These are phyloP conservation scores for Brachionus paranguensis DNA, from an alignment of 1,140 invertebrate genomes.

Conservation along the genomic window DNA sequence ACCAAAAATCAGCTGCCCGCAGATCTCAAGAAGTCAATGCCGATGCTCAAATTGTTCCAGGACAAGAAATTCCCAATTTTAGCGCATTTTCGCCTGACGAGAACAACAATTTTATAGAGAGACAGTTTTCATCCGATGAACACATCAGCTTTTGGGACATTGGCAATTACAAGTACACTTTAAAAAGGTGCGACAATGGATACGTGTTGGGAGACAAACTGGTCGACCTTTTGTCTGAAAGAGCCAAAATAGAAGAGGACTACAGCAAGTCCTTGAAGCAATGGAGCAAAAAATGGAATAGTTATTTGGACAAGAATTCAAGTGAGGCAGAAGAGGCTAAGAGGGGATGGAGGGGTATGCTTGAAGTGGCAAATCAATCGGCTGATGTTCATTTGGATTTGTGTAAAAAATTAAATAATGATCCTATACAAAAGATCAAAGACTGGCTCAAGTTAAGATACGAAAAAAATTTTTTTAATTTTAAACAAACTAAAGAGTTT, in stretches of 20 bases:
- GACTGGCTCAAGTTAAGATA: constrained; percentile 29
- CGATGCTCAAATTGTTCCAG: neutral
- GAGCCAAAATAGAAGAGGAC: constrained; percentile 85
- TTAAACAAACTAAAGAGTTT: constrained; percentile 39
- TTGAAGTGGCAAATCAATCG: constrained; percentile 80
- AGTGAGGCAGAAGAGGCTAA: constrained; percentile 89
- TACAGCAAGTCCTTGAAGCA: constrained; percentile 84
- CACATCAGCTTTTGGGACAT: constrained; percentile 60
- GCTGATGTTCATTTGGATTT: constrained; percentile 48
- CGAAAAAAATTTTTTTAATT: constrained; percentile 11
- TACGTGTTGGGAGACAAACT: constrained; percentile 53
- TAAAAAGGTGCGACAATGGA: constrained; percentile 88
- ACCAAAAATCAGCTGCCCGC: neutral
- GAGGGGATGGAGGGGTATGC: constrained; percentile 88
- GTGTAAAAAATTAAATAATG: neutral
- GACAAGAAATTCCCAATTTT: neutral
- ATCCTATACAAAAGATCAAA: neutral
- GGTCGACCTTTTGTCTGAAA: constrained; percentile 19
- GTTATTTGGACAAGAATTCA: constrained; percentile 84
- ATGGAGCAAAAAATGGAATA: constrained; percentile 97
- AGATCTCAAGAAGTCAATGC: neutral
- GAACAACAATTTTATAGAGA: neutral
- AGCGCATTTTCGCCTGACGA: neutral
- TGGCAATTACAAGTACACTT: constrained; percentile 90
- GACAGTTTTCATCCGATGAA: neutral